Conservation (phyloP, 2,797 vertebrate species). For the Notoglanidium macrostoma region DNA sequence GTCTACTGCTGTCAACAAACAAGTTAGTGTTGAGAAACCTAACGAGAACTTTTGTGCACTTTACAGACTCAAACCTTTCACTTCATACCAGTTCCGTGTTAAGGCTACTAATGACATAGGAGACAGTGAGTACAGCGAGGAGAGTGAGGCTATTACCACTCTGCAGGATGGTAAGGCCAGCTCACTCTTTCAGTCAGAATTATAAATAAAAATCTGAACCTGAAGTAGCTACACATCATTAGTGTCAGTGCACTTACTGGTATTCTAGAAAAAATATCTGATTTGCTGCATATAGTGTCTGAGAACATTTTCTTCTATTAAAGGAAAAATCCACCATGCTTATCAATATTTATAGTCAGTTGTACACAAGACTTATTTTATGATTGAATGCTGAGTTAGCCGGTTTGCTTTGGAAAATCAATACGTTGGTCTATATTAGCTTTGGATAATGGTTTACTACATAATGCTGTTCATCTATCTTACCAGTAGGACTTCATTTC, state of each 20-base stretch:
- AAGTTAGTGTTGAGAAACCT: background rate
- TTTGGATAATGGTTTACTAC: background rate
- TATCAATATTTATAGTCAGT: background rate
- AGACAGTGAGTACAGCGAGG: conserved; percentile 85
- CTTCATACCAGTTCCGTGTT: conserved; percentile 84
- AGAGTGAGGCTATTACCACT: conserved; percentile 84
- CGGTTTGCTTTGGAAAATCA: background rate
- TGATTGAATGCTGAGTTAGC: background rate
- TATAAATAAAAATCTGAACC: background rate
- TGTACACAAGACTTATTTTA: background rate
- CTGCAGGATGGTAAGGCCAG: conserved; percentile 80
- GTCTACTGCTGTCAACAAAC: background rate
- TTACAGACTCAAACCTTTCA: conserved; percentile 80
- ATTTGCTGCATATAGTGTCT: background rate
- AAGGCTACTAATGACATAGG: conserved; percentile 88
- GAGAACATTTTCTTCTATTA: conserved; percentile 12
- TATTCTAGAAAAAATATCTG: background rate
- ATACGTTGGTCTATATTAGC: background rate
- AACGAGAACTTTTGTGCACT: background rate
- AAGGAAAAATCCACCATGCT: background rate
- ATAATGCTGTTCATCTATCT: background rate
- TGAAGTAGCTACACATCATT: background rate
- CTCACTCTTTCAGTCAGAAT: background rate
- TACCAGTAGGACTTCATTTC: background rate
- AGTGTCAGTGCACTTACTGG: background rate